Base-by-base conservation (phyloP, 2,888 invertebrate genomes). In the Drosophila helvetica region DNA sequence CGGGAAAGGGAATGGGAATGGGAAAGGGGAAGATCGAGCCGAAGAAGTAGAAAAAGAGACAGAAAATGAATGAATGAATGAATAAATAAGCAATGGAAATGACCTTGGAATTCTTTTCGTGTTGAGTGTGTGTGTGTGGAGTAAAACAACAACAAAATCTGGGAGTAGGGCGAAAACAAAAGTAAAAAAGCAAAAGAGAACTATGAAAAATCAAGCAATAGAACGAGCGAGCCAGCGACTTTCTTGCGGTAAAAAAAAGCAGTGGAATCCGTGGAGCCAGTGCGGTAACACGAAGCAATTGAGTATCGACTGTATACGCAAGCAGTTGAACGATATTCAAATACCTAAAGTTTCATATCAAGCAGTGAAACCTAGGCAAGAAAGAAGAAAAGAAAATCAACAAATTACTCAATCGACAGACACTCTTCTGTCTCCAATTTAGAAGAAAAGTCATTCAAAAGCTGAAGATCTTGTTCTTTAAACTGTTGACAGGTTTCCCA, bases 51-150 rank as follows among this genome's bases (percentile, higher is more conserved):
- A n/a, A 38, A n/a, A n/a, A 15, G 38, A 38, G 33, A 15, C 1
- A 38, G 38, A 38, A 1, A n/a, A 7, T 38, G 38, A 38, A 38
- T n/a, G 17, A 51, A 27, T 8, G 15, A 60, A 46, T 46, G 46
- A 64, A 64, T 61, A 61, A 52, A 47, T 38, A 27, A 64, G 51
- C 64, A 19, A 17, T 59, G 38, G n/a, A 58, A 58, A 51, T 51
- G 64, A 46, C 64, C 64, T 64, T 64, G 64, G 46, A 61, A 64
- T 61, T 64, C 52, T 61, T 64, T 43, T 59, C 22, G 38, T 38
- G 38, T 38, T 1, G 7, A 8, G 8, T 25, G 8, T 25, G 7
- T 25, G 25, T 27, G 27, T 27, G 27, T 27, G 38, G n/a, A 58
- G 17, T 42, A 42, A 42, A 62, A 62, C 42, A 48, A 38, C 38